Conservation (phyloP, 2,113 vertebrate species). For the Cyprinus carpio region DNA sequence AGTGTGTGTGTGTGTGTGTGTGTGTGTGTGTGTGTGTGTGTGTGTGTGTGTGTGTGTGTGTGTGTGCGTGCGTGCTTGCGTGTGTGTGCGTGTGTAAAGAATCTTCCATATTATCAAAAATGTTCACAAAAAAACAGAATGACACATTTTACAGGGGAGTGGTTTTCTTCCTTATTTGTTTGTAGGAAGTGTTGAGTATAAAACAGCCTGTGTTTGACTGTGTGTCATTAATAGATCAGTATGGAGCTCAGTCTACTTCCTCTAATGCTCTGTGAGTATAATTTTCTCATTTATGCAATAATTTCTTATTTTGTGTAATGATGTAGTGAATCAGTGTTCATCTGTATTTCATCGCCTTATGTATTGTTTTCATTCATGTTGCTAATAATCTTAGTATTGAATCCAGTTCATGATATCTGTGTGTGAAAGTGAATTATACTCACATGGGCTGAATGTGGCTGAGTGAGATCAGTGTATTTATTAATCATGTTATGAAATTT, state of each 20-base stretch:
- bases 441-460: no score
- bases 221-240: not conserved
- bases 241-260: conserved; percentile 20
- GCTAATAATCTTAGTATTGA: not conserved
- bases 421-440: not conserved
- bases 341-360: not conserved
- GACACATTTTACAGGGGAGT: no score
- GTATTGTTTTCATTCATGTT: not conserved
- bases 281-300: not conserved
- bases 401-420: not conserved
- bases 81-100: not conserved
- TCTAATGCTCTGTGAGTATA: conserved; percentile 20
- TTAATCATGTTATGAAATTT: not conserved
- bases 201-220: not conserved
- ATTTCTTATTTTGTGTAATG: not conserved
- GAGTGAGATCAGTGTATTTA: no score
- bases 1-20: no score
- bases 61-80: no score
- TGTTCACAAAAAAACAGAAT: not conserved
- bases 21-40: not conserved
- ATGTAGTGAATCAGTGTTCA: not conserved
- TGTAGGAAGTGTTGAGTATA: conserved; percentile 5
- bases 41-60: no score
- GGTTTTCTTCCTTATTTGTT: not conserved
- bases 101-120: not conserved